Percentiles rank a stretch among this genome's conserved stretches.
These are phyloP conservation scores for Melolontha melolontha DNA, from an alignment of 2,888 invertebrate genomes.

Conservation along the genomic window DNA sequence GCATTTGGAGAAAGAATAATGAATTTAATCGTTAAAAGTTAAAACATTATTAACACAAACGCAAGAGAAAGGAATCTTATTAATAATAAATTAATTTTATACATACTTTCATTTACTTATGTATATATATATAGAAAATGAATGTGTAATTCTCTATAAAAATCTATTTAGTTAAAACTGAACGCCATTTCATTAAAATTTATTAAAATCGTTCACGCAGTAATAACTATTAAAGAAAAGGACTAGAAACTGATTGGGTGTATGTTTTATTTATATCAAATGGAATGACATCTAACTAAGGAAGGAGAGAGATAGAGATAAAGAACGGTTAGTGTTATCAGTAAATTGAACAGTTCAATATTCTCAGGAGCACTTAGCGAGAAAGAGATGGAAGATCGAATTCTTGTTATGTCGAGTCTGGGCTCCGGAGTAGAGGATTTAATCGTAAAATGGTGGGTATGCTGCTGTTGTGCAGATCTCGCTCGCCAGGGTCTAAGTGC, in stretches of 20 bases:
- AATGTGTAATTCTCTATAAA: too few species aligned
- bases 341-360: conserved; percentile 60
- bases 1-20: too few species aligned
- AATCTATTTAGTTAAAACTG: neutral
- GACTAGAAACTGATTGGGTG: conserved; percentile 25
- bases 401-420: conserved; percentile 59
- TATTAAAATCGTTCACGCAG: conserved; percentile 5
- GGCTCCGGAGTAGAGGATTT: conserved; percentile 58
- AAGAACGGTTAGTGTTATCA: conserved; percentile 47
- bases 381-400: conserved; percentile 29
- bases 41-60: too few species aligned
- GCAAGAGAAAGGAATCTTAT: too few species aligned
- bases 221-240: conserved; percentile 23
- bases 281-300: conserved; percentile 26
- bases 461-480: conserved; percentile 58
- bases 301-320: conserved; percentile 22
- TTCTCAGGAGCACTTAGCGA: conserved; percentile 58
- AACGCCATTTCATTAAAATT: conserved; percentile 24
- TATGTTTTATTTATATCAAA: conserved; percentile 29
- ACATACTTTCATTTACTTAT: too few species aligned
- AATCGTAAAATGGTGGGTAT: conserved; percentile 59
- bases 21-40: too few species aligned
- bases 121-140: too few species aligned
- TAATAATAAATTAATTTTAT: too few species aligned
- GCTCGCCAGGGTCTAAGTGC: conserved; percentile 56